Percentiles rank a stretch among this genome's conserved stretches.
These are phyloP conservation scores for Hemiscyllium ocellatum DNA, from an alignment of 2,113 vertebrate species.

Conservation along the genomic window DNA sequence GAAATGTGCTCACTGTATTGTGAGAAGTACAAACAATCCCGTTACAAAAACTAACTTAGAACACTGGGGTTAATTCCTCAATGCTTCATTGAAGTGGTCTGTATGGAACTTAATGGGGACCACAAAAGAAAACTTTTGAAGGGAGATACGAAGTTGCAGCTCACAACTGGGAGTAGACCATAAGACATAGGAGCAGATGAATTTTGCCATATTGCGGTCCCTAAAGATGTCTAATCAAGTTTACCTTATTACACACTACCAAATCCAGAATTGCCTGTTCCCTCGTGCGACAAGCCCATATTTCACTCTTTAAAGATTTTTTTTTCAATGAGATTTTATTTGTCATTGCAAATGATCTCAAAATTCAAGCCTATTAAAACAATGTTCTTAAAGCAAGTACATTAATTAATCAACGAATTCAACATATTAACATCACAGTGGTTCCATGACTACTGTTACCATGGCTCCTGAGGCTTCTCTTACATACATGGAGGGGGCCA, in stretches of 20 bases:
- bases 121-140: too few relatives aligned
- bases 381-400: too few relatives aligned
- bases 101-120: too few relatives aligned
- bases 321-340: neutral
- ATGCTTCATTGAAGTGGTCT: neutral
- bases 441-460: constrained; percentile 36
- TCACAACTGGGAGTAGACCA: too few relatives aligned
- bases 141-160: too few relatives aligned
- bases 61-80: neutral
- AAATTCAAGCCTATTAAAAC: neutral
- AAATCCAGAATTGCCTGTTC: too few relatives aligned
- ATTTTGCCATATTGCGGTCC: too few relatives aligned
- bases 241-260: too few relatives aligned
- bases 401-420: neutral
- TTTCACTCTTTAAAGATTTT: neutral
- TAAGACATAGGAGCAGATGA: too few relatives aligned
- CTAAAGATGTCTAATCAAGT: too few relatives aligned
- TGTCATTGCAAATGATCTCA: neutral
- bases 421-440: neutral
- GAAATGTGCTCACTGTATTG: neutral
- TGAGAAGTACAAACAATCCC: neutral
- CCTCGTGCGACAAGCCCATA: neutral
- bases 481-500: neutral
- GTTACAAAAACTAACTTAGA: neutral
- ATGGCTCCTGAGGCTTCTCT: neutral